A percentile compares a stretch with the other conserved stretches of the same genome.
Evolutionary conservation across 2,797 vertebrate species (phyloP).

Genomic region (Chromobotia macracanthus): DNA sequence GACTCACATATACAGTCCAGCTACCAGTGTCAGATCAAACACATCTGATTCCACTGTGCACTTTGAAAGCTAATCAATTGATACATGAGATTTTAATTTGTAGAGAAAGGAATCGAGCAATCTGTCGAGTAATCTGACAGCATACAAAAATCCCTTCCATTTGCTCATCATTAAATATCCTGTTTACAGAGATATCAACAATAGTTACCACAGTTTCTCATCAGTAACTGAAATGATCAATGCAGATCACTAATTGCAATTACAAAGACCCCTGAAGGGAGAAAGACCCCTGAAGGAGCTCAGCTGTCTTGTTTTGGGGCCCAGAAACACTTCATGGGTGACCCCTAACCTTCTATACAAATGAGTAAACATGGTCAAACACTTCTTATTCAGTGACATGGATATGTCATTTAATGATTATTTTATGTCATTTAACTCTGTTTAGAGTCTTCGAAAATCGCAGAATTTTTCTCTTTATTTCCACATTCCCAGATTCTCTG

Average conservation of each 20-base stretch:
- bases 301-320: not conserved
- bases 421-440: too few species aligned
- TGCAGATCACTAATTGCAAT: not conserved
- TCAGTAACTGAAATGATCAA: not conserved
- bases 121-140: not conserved
- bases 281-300: not conserved
- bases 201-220: not conserved
- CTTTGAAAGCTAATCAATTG: constrained; percentile 19
- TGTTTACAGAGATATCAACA: constrained; percentile 17
- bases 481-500: too few species aligned
- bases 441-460: too few species aligned
- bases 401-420: too few species aligned
- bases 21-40: not conserved
- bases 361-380: too few species aligned
- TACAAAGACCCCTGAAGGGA: too few species aligned
- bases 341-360: not conserved
- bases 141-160: constrained; percentile 7
- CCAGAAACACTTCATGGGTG: not conserved
- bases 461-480: too few species aligned
- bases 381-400: too few species aligned
- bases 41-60: not conserved
- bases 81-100: constrained; percentile 4
- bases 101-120: not conserved
- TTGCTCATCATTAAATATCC: not conserved
- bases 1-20: not conserved